A percentile compares a stretch with the other conserved stretches of the same genome.
Conservation (phyloP, 2,113 vertebrate species). For the Falcunculus frontatus region DNA sequence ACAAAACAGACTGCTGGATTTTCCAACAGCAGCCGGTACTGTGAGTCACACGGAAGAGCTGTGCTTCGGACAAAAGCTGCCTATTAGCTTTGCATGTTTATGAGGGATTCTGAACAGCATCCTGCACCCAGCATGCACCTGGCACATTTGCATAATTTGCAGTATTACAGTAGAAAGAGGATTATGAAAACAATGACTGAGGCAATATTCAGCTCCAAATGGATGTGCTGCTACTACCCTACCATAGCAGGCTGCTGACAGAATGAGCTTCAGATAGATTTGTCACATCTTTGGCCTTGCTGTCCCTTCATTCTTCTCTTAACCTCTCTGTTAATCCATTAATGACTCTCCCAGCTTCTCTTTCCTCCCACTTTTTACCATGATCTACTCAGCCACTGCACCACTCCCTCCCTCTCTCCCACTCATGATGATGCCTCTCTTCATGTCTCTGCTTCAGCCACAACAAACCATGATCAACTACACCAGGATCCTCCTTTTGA, state of each 20-base stretch:
- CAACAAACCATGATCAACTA: not conserved
- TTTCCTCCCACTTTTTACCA: not conserved
- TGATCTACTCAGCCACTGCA: not conserved
- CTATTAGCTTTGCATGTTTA: not conserved
- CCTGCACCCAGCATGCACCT: slow-evolving; percentile 33
- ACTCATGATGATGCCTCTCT: not conserved
- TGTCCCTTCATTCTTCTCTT: not conserved
- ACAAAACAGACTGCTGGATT: not conserved
- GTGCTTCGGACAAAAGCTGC: not conserved
- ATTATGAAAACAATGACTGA: slow-evolving; percentile 11
- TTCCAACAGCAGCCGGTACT: not conserved
- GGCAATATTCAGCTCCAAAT: not conserved
- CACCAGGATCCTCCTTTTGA: not conserved
- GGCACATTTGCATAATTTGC: slow-evolving; percentile 14
- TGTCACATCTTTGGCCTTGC: not conserved
- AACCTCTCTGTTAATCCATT: not conserved
- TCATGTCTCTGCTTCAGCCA: not conserved
- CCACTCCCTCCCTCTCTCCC: not conserved
- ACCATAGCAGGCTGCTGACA: not conserved
- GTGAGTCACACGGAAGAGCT: not conserved
- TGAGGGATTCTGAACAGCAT: not conserved
- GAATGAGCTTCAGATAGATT: not conserved
- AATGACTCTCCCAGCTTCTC: not conserved
- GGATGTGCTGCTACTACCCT: not conserved
- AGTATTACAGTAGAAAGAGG: not conserved